Conservation (phyloP, 2,797 vertebrate genomes). For the Siniperca scherzeri region DNA sequence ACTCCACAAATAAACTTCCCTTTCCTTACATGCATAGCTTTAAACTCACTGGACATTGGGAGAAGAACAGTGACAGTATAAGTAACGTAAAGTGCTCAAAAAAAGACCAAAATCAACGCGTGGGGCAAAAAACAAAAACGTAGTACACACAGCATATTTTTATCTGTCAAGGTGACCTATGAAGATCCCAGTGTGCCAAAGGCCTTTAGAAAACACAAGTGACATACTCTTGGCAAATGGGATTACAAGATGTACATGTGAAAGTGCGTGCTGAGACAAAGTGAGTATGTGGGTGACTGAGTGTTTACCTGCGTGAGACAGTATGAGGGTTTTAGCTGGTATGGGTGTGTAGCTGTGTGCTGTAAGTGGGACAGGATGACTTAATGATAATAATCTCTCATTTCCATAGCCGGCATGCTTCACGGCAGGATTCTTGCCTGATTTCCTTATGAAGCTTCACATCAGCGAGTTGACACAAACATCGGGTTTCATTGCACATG, state of each 20-base stretch:
- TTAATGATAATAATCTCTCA: slow-evolving; percentile 61
- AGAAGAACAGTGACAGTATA: not conserved
- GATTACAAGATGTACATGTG: slow-evolving; percentile 7
- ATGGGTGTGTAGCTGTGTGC: slow-evolving; percentile 31
- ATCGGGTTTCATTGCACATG: not conserved
- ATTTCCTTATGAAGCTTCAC: slow-evolving; percentile 69
- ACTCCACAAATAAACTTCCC: not conserved
- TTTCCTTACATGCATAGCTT: not conserved
- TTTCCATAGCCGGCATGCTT: slow-evolving; percentile 65
- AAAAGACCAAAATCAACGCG: not conserved
- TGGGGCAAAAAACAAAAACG: not conserved
- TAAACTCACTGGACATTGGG: not conserved
- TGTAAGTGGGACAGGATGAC: slow-evolving; percentile 14
- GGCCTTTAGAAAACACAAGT: not conserved
- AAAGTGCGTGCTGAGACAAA: slow-evolving; percentile 18
- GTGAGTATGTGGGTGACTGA: slow-evolving; percentile 31
- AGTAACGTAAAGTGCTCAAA: not conserved
- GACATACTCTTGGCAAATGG: slow-evolving; percentile 21
- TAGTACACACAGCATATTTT: not conserved
- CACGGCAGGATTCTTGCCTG: slow-evolving; percentile 55
- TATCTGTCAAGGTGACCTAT: slow-evolving; percentile 44
- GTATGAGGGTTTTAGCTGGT: slow-evolving; percentile 50
- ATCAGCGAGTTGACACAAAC: slow-evolving; percentile 39
- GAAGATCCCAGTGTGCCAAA: slow-evolving; percentile 8
- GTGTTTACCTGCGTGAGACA: slow-evolving; percentile 58